Percentiles rank a stretch among this genome's conserved stretches.
phyloP scores from a whole-genome alignment of 92 coral and sea anemone species.

The Umimayanthus kanabou region DNA sequence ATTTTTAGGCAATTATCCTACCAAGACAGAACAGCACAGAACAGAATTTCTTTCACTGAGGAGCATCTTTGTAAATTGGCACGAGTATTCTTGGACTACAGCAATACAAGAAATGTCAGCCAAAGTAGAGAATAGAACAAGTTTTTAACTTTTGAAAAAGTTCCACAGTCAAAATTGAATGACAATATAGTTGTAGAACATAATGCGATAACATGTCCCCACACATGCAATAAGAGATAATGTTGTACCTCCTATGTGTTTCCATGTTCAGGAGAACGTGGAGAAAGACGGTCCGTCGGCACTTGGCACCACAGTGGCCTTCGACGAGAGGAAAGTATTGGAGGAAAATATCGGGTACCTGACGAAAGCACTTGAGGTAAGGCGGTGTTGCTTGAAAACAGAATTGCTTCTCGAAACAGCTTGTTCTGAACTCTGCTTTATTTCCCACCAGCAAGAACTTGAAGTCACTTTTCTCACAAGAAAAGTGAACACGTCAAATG shows the following conservation, averaged over 20 bases:
- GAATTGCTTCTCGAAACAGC: background rate
- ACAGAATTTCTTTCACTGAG: too few species aligned
- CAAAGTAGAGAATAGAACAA: too few species aligned
- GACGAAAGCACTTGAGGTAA: slow-evolving; percentile 88
- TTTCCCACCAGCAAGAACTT: background rate
- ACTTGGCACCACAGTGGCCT: slow-evolving; percentile 85
- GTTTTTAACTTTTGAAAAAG: too few species aligned
- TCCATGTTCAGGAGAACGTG: slow-evolving; percentile 69
- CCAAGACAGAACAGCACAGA: too few species aligned
- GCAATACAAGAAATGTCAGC: too few species aligned
- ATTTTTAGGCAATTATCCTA: too few species aligned
- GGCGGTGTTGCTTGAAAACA: background rate
- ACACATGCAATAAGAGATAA: background rate
- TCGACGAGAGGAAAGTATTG: slow-evolving; percentile 82
- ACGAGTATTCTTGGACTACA: too few species aligned
- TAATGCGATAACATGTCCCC: background rate
- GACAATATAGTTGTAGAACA: background rate
- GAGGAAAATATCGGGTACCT: slow-evolving; percentile 82
- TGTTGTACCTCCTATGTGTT: background rate
- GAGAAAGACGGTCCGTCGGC: slow-evolving; percentile 92
- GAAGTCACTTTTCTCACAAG: too few species aligned
- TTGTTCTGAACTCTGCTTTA: background rate
- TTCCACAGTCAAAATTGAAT: too few species aligned
- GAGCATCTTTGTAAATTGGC: background rate
- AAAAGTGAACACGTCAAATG: too few species aligned